Conservation (phyloP, 2,888 invertebrate genomes). For the Bibio marci region DNA sequence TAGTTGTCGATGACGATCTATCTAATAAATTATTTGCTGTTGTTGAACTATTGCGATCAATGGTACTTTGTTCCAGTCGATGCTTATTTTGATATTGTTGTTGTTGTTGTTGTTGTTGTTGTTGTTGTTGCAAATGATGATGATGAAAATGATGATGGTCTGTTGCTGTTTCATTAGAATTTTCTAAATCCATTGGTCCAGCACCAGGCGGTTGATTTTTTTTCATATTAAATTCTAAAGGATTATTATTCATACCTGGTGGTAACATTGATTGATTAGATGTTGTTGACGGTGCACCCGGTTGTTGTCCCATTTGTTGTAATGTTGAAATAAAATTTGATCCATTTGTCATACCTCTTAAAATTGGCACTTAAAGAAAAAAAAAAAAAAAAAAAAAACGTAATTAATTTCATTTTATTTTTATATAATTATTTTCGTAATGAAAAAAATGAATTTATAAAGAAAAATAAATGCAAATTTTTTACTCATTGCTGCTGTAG, state of each 20-base stretch:
- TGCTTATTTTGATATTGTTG: too few species aligned
- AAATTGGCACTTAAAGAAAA: conserved; percentile 3
- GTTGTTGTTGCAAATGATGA: neutral
- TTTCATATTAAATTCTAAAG: conserved; percentile 44
- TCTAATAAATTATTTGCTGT: neutral
- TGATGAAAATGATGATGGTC: neutral
- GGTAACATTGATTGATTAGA: conserved; percentile 5
- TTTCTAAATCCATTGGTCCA: conserved; percentile 34
- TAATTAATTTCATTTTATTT: too few species aligned
- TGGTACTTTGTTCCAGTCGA: too few species aligned
- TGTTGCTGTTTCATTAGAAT: conserved; percentile 18
- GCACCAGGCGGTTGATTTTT: conserved; percentile 38
- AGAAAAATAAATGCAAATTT: too few species aligned
- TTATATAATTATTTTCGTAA: too few species aligned
- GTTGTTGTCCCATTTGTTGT: neutral
- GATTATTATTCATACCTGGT: conserved; percentile 36
- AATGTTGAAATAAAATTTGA: conserved; percentile 25
- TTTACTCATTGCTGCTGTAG: too few species aligned
- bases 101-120: too few species aligned
- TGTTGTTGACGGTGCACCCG: conserved; percentile 1
- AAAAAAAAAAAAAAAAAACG: neutral
- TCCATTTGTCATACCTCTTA: conserved; percentile 10
- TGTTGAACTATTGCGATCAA: too few species aligned
- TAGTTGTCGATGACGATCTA: neutral
- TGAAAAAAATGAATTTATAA: too few species aligned